These are phyloP conservation scores for Callorhinus ursinus DNA, from an alignment of 2,113 vertebrate genomes.

Conservation along the genomic window DNA sequence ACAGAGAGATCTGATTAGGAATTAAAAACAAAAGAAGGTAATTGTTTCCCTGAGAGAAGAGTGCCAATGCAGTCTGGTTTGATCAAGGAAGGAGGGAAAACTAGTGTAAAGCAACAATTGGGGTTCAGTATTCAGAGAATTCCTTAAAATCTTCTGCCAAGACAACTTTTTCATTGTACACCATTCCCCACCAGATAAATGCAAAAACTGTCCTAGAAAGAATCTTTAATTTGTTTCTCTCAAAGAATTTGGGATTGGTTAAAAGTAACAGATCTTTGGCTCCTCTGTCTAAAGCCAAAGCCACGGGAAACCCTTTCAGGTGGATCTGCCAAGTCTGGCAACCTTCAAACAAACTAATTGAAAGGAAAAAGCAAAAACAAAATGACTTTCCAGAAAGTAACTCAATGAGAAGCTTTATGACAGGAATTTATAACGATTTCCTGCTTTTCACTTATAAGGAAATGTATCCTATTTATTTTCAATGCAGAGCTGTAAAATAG, in stretches of 20 bases:
- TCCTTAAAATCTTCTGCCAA: neutral
- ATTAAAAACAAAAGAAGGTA: neutral
- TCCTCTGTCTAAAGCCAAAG: neutral
- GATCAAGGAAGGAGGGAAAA: neutral
- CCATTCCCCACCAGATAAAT: neutral
- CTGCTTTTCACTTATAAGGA: conserved; percentile 54
- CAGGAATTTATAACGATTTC: conserved; percentile 53
- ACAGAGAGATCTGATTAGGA: neutral
- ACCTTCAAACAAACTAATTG: neutral
- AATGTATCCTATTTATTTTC: conserved; percentile 43
- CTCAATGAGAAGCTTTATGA: conserved; percentile 55
- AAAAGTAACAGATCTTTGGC: neutral
- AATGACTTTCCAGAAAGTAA: conserved; percentile 25
- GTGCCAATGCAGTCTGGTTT: neutral
- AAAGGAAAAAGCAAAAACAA: conserved; percentile 25
- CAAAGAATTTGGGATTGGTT: conserved; percentile 55
- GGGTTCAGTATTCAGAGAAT: neutral
- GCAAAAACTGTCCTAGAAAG: conserved; percentile 46
- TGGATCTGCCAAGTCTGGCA: conserved; percentile 50
- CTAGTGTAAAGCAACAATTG: neutral
- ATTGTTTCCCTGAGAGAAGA: neutral
- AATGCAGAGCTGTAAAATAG: neutral
- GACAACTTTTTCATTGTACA: neutral
- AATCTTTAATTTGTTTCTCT: conserved; percentile 1
- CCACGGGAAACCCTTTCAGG: conserved; percentile 39